Evolutionary conservation across 1,140 invertebrate genomes (phyloP).

Genomic region (Drosophila littoralis): DNA sequence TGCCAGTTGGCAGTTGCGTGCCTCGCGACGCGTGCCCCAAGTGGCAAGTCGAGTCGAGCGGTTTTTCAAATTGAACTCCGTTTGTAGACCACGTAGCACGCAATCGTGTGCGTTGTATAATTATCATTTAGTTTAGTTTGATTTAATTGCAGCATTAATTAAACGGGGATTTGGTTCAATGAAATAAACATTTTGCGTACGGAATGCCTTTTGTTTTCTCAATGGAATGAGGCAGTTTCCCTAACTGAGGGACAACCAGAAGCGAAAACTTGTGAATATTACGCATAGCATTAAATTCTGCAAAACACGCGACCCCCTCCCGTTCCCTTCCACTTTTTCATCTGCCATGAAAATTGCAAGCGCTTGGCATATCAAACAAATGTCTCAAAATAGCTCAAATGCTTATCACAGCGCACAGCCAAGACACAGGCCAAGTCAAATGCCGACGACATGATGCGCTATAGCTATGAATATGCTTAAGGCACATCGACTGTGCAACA

Average conservation of each 20-base stretch:
- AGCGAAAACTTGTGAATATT: constrained; percentile 8
- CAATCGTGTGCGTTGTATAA: constrained; percentile 18
- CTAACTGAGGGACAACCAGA: constrained; percentile 16
- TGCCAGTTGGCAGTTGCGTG: constrained; percentile 8
- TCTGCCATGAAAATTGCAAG: background rate
- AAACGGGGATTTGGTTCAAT: constrained; percentile 26
- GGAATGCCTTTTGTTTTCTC: constrained; percentile 29
- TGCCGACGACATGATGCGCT: background rate
- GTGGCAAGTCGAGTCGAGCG: background rate
- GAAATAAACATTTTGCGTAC: constrained; percentile 1
- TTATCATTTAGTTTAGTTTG: constrained; percentile 39
- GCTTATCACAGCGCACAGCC: constrained; percentile 46
- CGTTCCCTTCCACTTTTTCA: too few species aligned
- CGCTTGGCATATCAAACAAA: constrained; percentile 43
- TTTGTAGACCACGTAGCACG: constrained; percentile 30
- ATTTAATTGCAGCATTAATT: constrained; percentile 42
- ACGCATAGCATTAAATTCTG: too few species aligned
- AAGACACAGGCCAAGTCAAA: background rate
- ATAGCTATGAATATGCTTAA: too few species aligned
- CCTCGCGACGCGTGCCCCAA: constrained; percentile 20
- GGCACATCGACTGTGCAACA: too few species aligned
- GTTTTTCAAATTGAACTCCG: constrained; percentile 10
- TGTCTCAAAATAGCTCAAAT: constrained; percentile 62
- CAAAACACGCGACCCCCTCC: too few species aligned
- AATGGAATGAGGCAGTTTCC: constrained; percentile 26